Evolutionary conservation across 1,140 invertebrate species (phyloP).

Genomic region (Spodoptera frugiperda): DNA sequence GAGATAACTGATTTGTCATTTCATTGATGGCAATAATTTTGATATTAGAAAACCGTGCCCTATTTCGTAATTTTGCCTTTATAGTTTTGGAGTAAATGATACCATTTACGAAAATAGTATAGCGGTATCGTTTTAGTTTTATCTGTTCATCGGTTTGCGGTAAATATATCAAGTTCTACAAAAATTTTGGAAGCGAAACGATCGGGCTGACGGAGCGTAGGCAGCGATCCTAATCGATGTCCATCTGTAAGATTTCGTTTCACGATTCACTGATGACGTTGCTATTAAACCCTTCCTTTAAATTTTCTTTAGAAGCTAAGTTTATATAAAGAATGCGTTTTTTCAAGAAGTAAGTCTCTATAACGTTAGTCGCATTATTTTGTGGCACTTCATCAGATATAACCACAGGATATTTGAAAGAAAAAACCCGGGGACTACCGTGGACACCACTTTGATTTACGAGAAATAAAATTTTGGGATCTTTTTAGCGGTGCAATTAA

Average conservation of each 20-base stretch:
- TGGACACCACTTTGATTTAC: constrained; percentile 81
- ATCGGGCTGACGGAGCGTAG: constrained; percentile 77
- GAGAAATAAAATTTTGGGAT: constrained; percentile 78
- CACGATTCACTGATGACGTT: constrained; percentile 69
- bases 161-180: constrained; percentile 79
- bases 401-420: constrained; percentile 51
- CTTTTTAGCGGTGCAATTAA: constrained; percentile 83
- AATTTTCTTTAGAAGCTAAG: neutral
- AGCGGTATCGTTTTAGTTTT: constrained; percentile 48
- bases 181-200: constrained; percentile 64
- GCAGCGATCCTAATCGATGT: constrained; percentile 78
- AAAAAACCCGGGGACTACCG: constrained; percentile 69
- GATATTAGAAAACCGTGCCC: constrained; percentile 6
- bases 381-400: constrained; percentile 47
- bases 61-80: neutral
- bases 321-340: constrained; percentile 21
- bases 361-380: constrained; percentile 27
- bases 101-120: constrained; percentile 22
- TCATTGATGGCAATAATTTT: constrained; percentile 40
- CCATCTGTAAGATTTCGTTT: constrained; percentile 65
- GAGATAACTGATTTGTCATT: constrained; percentile 30
- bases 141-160: constrained; percentile 77
- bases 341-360: constrained; percentile 1
- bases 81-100: neutral
- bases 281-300: constrained; percentile 46